Evolutionary conservation across 2,888 invertebrate genomes (phyloP).

Genomic region (Habroteleia sp.): DNA sequence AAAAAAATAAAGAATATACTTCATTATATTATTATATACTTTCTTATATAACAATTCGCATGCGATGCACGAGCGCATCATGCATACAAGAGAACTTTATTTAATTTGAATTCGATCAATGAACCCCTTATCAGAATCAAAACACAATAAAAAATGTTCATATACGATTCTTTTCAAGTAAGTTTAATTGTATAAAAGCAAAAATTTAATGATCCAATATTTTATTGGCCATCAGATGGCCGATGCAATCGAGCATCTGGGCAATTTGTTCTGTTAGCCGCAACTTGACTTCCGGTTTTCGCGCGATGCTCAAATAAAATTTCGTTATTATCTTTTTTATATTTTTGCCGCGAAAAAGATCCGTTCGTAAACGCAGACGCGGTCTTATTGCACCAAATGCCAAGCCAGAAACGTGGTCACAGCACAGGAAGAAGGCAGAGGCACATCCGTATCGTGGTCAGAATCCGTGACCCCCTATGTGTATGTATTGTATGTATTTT

Average conservation of each 20-base stretch:
- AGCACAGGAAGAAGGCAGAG: constrained; percentile 81
- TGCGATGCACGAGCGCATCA: no score
- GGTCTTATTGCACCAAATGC: constrained; percentile 76
- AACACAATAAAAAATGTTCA: no score
- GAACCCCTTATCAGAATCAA: no score
- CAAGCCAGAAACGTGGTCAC: constrained; percentile 74
- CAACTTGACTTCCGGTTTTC: constrained; percentile 55
- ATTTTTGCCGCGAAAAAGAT: constrained; percentile 64
- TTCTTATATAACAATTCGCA: no score
- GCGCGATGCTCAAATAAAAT: constrained; percentile 22
- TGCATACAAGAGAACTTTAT: no score
- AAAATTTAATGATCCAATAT: constrained; percentile 37
- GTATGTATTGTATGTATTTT: constrained; percentile 67
- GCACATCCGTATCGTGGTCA: constrained; percentile 81
- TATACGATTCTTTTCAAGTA: constrained; percentile 5
- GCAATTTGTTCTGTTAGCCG: constrained; percentile 10
- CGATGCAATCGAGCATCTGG: constrained; percentile 44
- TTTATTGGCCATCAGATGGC: constrained; percentile 41
- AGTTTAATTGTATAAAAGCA: constrained; percentile 11
- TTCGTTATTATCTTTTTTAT: constrained; percentile 4
- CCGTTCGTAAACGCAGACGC: constrained; percentile 71
- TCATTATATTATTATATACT: no score
- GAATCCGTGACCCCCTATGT: constrained; percentile 79
- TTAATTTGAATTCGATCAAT: no score
- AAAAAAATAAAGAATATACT: no score